Conservation (phyloP, 2,888 invertebrate species). For the Drosophila ezoana region DNA sequence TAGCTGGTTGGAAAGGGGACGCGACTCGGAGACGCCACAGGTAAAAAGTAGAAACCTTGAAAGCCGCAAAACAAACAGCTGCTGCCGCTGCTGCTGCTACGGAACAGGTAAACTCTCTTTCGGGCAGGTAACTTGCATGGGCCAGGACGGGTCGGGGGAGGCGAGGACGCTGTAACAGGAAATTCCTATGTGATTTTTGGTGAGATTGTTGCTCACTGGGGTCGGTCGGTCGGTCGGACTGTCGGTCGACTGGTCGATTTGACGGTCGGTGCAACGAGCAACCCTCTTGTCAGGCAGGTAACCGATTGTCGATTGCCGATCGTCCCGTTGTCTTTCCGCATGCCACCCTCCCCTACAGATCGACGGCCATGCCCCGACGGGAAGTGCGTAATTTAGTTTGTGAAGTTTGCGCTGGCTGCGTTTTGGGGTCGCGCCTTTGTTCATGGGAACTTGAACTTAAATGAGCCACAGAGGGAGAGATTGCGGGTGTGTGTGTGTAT, state of each 20-base stretch:
- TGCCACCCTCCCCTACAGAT: conserved; percentile 58
- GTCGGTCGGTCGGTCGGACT: conserved; percentile 34
- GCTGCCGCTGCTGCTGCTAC: conserved; percentile 46
- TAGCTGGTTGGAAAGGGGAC: conserved; percentile 54
- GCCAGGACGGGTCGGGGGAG: conserved; percentile 38
- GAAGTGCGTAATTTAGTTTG: conserved; percentile 81
- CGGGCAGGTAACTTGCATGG: conserved; percentile 65
- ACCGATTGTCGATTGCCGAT: conserved; percentile 23
- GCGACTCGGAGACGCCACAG: conserved; percentile 68
- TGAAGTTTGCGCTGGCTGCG: conserved; percentile 58
- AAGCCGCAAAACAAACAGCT: conserved; percentile 79
- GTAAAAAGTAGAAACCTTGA: conserved; percentile 78
- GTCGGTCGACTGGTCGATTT: conserved; percentile 28
- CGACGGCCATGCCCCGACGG: conserved; percentile 52
- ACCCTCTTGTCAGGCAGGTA: conserved; percentile 65
- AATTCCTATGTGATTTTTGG: conserved; percentile 80
- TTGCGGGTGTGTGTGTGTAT: conserved; percentile 8
- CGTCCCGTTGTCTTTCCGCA: conserved; percentile 54
- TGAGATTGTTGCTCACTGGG: conserved; percentile 70
- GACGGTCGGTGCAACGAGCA: conserved; percentile 34
- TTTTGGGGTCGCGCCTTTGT: conserved; percentile 72
- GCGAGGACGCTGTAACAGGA: conserved; percentile 70
- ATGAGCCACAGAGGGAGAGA: conserved; percentile 10
- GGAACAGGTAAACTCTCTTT: conserved; percentile 67
- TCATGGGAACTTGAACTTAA: conserved; percentile 75